A percentile compares a stretch with the other conserved stretches of the same genome.
phyloP scores from a whole-genome alignment of 2,113 vertebrate species.

The Oreotragus oreotragus region DNA sequence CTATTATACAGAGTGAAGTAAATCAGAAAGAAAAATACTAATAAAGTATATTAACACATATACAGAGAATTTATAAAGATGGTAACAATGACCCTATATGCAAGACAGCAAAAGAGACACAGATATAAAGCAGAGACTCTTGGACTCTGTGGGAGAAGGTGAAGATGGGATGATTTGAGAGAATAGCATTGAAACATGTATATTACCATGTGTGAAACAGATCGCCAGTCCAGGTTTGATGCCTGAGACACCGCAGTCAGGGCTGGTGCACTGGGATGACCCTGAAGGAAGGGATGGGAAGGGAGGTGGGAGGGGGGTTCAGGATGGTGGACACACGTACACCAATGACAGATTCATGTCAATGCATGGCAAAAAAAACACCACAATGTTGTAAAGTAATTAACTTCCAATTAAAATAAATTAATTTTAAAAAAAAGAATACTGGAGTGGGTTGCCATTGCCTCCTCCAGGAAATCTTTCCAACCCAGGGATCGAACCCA shows the following conservation, averaged over 20 bases:
- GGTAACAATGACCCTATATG: neutral
- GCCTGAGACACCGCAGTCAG: neutral
- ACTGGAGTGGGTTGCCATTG: neutral
- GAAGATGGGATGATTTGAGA: neutral
- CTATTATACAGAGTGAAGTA: neutral
- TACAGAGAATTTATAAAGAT: neutral
- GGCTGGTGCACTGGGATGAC: neutral
- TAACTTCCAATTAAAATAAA: neutral
- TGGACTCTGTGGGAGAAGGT: neutral
- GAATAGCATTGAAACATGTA: neutral
- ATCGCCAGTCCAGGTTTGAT: accelerated
- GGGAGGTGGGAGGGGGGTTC: neutral
- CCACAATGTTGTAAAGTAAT: neutral
- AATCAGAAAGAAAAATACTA: neutral
- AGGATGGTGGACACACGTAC: neutral
- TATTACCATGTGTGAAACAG: neutral
- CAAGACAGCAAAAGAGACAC: neutral
- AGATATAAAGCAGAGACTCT: neutral
- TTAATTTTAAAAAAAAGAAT: neutral
- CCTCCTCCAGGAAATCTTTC: neutral
- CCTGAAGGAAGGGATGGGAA: neutral
- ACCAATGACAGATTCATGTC: neutral
- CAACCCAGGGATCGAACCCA: neutral
- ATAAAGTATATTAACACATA: neutral
- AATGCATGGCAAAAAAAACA: neutral